A percentile compares a stretch with the other conserved stretches of the same genome.
phyloP scores from a whole-genome alignment of 2,113 vertebrate species.

The Anser cygnoides region DNA sequence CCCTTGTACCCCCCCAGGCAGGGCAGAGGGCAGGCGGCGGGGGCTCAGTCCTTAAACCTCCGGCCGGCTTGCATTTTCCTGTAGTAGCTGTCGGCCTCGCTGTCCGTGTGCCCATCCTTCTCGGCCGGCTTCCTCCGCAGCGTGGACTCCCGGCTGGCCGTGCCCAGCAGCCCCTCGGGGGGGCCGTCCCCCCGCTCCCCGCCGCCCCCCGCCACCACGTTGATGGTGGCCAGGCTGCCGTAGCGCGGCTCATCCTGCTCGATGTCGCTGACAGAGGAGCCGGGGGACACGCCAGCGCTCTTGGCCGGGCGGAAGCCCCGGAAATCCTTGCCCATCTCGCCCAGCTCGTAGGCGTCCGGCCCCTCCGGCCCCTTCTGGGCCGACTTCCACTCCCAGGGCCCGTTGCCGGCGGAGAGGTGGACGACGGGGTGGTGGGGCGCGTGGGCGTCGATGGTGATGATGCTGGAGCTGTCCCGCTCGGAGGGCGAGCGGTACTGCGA shows the following conservation, averaged over 20 bases:
- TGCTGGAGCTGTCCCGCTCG: conserved; percentile 83
- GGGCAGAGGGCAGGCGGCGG: accelerated
- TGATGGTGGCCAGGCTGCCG: conserved; percentile 72
- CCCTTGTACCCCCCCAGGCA: too few relatives aligned
- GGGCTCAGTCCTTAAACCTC: conserved; percentile 82
- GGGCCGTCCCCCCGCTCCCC: neutral
- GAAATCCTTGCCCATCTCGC: conserved; percentile 79
- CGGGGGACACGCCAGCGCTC: conserved; percentile 73
- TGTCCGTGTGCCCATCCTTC: conserved; percentile 67
- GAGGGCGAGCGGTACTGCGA: conserved; percentile 87
- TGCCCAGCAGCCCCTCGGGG: conserved; percentile 48
- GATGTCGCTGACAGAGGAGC: conserved; percentile 75
- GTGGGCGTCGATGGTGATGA: conserved; percentile 90
- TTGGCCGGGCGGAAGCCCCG: conserved; percentile 76
- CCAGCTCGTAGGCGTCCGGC: conserved; percentile 77
- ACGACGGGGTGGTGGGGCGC: conserved; percentile 88
- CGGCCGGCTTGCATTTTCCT: conserved; percentile 83
- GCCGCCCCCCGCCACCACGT: conserved; percentile 52
- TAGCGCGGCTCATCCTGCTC: conserved; percentile 80
- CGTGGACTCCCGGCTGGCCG: conserved; percentile 80
- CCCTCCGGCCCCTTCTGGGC: conserved; percentile 59
- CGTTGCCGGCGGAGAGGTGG: conserved; percentile 81
- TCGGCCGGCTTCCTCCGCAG: conserved; percentile 81
- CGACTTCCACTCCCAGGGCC: conserved; percentile 87
- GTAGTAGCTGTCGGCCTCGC: conserved; percentile 85